phyloP scores from a whole-genome alignment of 2,797 vertebrate species.

The Ceryle rudis region DNA sequence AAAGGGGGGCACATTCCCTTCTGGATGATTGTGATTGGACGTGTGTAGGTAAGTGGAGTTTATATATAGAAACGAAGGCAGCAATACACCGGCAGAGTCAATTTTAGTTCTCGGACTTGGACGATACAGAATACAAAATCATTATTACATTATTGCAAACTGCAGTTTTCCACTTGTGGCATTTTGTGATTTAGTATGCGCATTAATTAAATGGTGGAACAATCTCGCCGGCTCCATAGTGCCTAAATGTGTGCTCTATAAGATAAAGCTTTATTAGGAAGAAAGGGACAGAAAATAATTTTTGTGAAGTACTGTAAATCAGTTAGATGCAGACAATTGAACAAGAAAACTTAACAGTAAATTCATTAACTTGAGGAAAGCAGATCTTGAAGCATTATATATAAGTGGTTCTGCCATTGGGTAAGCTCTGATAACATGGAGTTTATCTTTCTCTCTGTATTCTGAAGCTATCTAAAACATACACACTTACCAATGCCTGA shows the following conservation, averaged over 20 bases:
- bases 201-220: background rate
- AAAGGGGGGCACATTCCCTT: background rate
- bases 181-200: conserved; percentile 10
- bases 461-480: background rate
- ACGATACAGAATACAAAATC: background rate
- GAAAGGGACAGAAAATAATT: background rate
- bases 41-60: rapidly evolving
- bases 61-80: background rate
- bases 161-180: background rate
- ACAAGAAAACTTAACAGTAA: background rate
- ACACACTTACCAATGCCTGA: background rate
- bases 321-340: background rate
- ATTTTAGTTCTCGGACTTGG: background rate
- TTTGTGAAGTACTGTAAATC: background rate
- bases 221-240: background rate
- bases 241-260: background rate
- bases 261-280: conserved; percentile 12
- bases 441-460: background rate
- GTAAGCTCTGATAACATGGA: background rate
- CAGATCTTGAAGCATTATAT: background rate
- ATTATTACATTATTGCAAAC: background rate
- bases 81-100: background rate
- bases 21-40: background rate
- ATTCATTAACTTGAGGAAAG: background rate
- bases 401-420: background rate